Evolutionary conservation across 2,797 vertebrate genomes (phyloP).

Genomic region (Euphonia xanthogaster): DNA sequence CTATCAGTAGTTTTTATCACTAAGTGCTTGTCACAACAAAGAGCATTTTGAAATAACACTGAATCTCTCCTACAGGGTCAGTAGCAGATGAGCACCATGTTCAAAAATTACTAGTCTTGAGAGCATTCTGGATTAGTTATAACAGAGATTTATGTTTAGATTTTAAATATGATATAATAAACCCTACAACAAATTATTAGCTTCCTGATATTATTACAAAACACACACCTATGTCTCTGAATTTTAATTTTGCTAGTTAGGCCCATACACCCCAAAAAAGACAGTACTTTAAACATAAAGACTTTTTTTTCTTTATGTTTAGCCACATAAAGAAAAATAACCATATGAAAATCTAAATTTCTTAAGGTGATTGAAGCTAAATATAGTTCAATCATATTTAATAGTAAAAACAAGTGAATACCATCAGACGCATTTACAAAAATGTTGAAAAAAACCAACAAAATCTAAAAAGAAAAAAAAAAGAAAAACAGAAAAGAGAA

Average conservation of each 20-base stretch:
- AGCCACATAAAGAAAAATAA: background rate
- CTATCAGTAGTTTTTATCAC: background rate
- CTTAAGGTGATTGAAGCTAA: background rate
- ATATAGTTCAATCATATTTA: background rate
- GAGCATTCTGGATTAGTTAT: background rate
- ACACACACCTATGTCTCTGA: background rate
- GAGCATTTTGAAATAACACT: background rate
- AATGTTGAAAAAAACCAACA: rapidly evolving
- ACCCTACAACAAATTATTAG: conserved; percentile 9
- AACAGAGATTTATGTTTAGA: conserved; percentile 5
- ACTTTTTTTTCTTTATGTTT: too few relatives aligned
- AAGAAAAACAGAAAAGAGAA: background rate
- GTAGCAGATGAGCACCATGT: background rate
- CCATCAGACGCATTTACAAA: background rate
- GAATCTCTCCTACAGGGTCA: background rate
- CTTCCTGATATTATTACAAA: conserved; percentile 12
- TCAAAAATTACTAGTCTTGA: conserved; percentile 11
- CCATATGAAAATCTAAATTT: background rate
- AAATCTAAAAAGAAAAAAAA: background rate
- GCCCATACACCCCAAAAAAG: background rate
- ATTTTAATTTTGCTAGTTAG: conserved; percentile 10
- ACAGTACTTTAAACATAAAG: too few relatives aligned
- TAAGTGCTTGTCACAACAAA: background rate
- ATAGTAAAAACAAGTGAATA: background rate
- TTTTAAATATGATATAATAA: conserved; percentile 27